A percentile compares a stretch with the other conserved stretches of the same genome.
Evolutionary conservation across 2,797 vertebrate genomes (phyloP).

Genomic region (Aulostomus chinensis): DNA sequence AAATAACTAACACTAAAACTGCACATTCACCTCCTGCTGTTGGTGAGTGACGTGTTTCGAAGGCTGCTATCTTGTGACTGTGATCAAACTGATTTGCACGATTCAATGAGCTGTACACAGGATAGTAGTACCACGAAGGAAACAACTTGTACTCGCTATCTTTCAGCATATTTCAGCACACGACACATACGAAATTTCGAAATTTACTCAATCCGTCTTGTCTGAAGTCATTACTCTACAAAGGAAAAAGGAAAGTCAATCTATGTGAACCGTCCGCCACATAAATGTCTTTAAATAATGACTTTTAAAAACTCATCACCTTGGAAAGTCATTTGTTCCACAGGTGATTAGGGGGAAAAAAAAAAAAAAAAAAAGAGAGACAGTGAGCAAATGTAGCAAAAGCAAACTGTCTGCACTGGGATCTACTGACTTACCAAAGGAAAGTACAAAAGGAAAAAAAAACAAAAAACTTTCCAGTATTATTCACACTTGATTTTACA

Average conservation of each 20-base stretch:
- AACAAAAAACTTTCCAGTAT: constrained; percentile 40
- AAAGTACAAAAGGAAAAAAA: constrained; percentile 14
- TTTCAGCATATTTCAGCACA: no score
- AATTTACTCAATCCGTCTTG: no score
- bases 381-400: constrained; percentile 11
- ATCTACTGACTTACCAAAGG: constrained; percentile 66
- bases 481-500: constrained; percentile 47
- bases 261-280: no score
- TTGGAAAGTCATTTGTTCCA: constrained; percentile 38
- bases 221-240: no score
- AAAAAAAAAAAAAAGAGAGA: no score
- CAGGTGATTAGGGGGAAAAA: constrained; percentile 19
- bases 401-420: constrained; percentile 28
- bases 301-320: constrained; percentile 1
- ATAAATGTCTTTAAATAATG: constrained; percentile 1
- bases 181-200: no score
- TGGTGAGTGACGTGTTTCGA: neutral
- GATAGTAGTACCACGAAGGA: neutral
- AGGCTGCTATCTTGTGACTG: neutral
- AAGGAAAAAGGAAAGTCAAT: no score
- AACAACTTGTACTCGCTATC: neutral
- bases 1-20: neutral
- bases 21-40: neutral
- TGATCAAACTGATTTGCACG: neutral
- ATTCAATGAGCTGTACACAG: constrained; percentile 1